Percentiles rank a stretch among this genome's conserved stretches.
phyloP scores from a whole-genome alignment of 2,797 vertebrate species.

The Coregonus ussuriensis region DNA sequence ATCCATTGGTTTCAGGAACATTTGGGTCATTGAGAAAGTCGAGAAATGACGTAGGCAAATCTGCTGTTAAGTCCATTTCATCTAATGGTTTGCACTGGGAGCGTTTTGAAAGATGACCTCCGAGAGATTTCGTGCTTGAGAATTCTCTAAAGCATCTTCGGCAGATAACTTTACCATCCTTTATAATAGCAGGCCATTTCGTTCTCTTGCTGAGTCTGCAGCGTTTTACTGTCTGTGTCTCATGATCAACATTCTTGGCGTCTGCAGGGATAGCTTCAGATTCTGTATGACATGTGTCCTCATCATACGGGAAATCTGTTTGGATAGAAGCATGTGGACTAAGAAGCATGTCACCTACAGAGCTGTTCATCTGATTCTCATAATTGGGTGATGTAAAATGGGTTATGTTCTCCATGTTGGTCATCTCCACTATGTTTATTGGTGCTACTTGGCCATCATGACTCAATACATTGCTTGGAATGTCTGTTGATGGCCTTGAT shows the following conservation, averaged over 20 bases:
- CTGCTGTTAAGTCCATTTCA: slow-evolving; percentile 89
- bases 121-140: slow-evolving; percentile 95
- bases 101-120: slow-evolving; percentile 95
- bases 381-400: slow-evolving; percentile 51
- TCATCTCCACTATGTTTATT: slow-evolving; percentile 52
- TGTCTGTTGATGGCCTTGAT: slow-evolving; percentile 56
- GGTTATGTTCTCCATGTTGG: slow-evolving; percentile 64
- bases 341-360: slow-evolving; percentile 60
- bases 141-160: slow-evolving; percentile 98
- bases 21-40: slow-evolving; percentile 95
- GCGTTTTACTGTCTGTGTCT: slow-evolving; percentile 71
- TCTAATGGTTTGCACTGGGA: slow-evolving; percentile 95
- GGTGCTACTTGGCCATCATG: slow-evolving; percentile 54
- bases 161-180: slow-evolving; percentile 97
- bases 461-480: slow-evolving; percentile 60
- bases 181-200: slow-evolving; percentile 98
- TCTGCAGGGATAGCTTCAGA: slow-evolving; percentile 59
- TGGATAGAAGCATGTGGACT: slow-evolving; percentile 60
- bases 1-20: slow-evolving; percentile 78
- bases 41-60: slow-evolving; percentile 89
- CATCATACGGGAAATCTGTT: slow-evolving; percentile 67
- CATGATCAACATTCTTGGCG: slow-evolving; percentile 61
- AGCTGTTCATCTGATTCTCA: slow-evolving; percentile 69
- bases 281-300: slow-evolving; percentile 61
- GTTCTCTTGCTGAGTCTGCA: slow-evolving; percentile 90